Evolutionary conservation across 92 coral and sea anemone genomes (phyloP).

Genomic region (Umimayanthus kanabou): DNA sequence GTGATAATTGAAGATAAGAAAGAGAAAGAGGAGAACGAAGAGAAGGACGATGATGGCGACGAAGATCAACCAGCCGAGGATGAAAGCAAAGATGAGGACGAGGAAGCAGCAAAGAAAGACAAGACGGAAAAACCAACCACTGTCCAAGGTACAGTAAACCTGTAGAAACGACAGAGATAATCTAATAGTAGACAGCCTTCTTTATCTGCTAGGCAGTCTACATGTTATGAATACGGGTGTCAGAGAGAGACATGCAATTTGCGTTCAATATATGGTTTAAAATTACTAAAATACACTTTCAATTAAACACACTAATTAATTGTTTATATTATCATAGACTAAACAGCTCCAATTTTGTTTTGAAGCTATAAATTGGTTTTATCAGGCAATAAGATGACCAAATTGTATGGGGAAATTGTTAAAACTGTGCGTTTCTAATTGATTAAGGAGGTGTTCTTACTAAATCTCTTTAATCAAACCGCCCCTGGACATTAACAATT

Average conservation of each 20-base stretch:
- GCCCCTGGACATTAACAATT: not conserved
- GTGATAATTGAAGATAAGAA: slow-evolving; percentile 59
- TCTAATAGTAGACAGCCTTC: too few relatives aligned
- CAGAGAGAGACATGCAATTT: not conserved
- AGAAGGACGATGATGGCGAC: slow-evolving; percentile 7
- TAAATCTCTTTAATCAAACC: not conserved
- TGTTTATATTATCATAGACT: not conserved
- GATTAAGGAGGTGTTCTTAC: not conserved
- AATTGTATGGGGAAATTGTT: not conserved
- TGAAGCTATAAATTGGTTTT: not conserved
- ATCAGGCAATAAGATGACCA: not conserved
- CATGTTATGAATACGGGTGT: not conserved
- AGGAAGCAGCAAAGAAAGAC: slow-evolving; percentile 22
- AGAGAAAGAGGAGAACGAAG: slow-evolving; percentile 47
- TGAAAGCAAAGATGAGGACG: slow-evolving; percentile 24
- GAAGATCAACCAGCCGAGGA: slow-evolving; percentile 28
- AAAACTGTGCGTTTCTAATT: not conserved
- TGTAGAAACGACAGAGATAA: not conserved
- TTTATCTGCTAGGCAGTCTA: not conserved
- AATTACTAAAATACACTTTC: too few relatives aligned
- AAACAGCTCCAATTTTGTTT: not conserved
- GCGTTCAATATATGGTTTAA: not conserved
- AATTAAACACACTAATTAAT: not conserved
- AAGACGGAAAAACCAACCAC: slow-evolving; percentile 18
- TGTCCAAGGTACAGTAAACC: slow-evolving; percentile 22